Base-by-base conservation (phyloP, 2,797 vertebrate species). In the Botia kubotai region DNA sequence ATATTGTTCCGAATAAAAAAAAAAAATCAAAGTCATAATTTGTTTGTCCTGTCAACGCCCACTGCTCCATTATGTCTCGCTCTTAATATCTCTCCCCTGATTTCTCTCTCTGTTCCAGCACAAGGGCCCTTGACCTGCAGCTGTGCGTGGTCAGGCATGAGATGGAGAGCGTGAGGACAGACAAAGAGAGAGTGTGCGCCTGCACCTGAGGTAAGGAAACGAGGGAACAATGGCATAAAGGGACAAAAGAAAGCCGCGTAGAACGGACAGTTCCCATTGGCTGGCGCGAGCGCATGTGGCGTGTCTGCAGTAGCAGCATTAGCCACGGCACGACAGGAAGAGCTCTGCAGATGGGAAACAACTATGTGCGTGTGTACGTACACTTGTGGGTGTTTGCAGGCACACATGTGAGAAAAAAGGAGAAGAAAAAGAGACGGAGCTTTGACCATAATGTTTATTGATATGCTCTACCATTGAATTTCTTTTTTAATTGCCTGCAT, bases 141-240 rank as follows among this genome's bases (percentile, higher is more conserved):
- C 88, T 95, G 65, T 89, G 93, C 86, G 88, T 1, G 84, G 93
- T 90, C n/a, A 90, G 91, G 85, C 86, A 87, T 66, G 89, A 91
- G 79, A 69, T 95, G 82, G 89, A 90, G 67, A 88, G 36, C 6
- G 21, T 88, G 69, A 89, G 88, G 81, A 86, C 90, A 58, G 89
- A 88, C 17, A 80, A 93, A 84, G 86, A 62, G 72, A 87, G 88
- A 80, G 85, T 88, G 63, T 87, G 93, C 84, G 89, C 4, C 89
- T 94, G 79, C 75, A 81, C 67, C 90, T 95, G 83, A 95, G 94
- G 96, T 97, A 87, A 94, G 91, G 80, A 81, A 86, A 26, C 1
- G 0, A 53, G 60, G 39, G 82, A 85, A 58, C 80, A 36, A 71
- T 29, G 76, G 78, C 57, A 77, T 65, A 26, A 83, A 72, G 39